Evolutionary conservation across 2,888 invertebrate genomes (phyloP).

Genomic region (Hydraecia micacea): DNA sequence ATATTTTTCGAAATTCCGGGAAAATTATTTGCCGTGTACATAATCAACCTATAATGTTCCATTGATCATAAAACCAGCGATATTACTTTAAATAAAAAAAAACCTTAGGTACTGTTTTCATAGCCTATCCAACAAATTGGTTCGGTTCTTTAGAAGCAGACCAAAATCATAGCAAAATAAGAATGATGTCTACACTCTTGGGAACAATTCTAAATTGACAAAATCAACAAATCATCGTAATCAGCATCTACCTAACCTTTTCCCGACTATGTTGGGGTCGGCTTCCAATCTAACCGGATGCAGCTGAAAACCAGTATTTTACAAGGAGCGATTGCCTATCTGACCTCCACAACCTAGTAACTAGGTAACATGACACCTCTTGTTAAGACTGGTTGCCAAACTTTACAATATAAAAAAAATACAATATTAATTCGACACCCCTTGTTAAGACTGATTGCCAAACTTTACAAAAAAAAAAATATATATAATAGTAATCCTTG

Average conservation of each 20-base stretch:
- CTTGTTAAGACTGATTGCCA: neutral
- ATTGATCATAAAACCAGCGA: neutral
- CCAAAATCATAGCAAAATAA: neutral
- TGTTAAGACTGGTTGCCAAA: neutral
- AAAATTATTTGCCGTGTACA: neutral
- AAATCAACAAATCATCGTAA: neutral
- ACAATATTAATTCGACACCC: too few species aligned
- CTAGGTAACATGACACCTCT: neutral
- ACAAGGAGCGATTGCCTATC: neutral
- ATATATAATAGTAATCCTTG: neutral
- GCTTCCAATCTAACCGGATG: neutral
- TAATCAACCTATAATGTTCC: too few species aligned
- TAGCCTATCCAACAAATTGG: neutral
- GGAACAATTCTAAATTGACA: neutral
- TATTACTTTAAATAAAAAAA: neutral
- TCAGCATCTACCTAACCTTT: neutral
- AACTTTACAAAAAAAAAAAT: neutral
- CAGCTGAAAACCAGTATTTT: neutral
- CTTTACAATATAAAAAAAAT: too few species aligned
- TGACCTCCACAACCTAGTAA: neutral
- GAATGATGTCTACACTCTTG: neutral
- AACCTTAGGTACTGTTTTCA: neutral
- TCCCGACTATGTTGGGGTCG: neutral
- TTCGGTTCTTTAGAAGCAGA: neutral
- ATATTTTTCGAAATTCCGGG: neutral